Evolutionary conservation across 2,797 vertebrate genomes (phyloP), one percentile per base, ranked within the genome.

Genomic region (Sylvilagus floridanus): DNA sequence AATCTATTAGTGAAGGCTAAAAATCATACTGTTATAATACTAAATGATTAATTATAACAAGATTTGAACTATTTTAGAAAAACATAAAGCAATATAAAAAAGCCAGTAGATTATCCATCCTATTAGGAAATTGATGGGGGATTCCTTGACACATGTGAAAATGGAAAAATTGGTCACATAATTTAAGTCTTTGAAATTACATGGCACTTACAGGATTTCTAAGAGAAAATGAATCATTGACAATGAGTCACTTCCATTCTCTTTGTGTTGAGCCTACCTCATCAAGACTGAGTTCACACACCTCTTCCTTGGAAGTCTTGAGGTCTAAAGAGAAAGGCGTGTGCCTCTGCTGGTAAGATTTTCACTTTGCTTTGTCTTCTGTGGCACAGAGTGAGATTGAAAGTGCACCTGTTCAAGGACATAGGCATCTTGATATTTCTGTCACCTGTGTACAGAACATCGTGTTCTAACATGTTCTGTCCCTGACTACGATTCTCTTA

Each of bases 121-220:
- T 90, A 60, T 24, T 35, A 89, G 84, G 71, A 87, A 21, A 82
- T 66, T 93, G 73, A 66, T 69, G 57, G 91, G 54, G 28, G 2
- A 37, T 92, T 91, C 52, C 69, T 92, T 85, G 92, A 90, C 11
- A 88, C 10, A 3, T 79, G 65, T 81, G 24, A 21, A 16, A 57
- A 35, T 88, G 32, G 72, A 78, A 95, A 84, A 84, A 84, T 24
- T 62, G 76, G 37, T 93, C 75, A 86, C 28, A 71, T 75, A 92
- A 94, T 93, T 90, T 94, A 76, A 95, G 69, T n/a, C 14, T 94
- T 94, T 87, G 68, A 95, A 85, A 95, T 94, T 89, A 54, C 63
- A 94, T 13, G 50, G 32, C 88, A 16, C 65, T 96, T 94, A 21
- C 26, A 62, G 73, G 50, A 6, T 7, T n/a, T 81, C 81, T 79